Base-by-base conservation (phyloP, 1,140 invertebrate species). In the Rhizoglyphus robini region DNA sequence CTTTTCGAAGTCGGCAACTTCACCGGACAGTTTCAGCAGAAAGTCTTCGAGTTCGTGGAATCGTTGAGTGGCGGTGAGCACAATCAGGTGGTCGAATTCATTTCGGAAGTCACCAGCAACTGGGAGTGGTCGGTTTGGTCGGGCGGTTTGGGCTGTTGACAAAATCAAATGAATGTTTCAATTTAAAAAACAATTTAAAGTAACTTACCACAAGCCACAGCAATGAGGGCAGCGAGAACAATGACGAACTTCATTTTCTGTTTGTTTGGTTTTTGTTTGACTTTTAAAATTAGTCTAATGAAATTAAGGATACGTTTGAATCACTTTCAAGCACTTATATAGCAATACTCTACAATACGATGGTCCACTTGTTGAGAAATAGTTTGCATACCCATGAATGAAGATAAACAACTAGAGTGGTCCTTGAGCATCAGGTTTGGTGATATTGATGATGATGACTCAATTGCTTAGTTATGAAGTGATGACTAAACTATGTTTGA, bases 161-260 rank as follows among this genome's bases (percentile, higher is more conserved):
- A 18, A 54, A 8, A 18, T 58, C 11, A 13, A 58, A 11, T 3
- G 1, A 58, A 38, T 23, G 13, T 32, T 32, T n/a, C 25, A 32
- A 27, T 4, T 38, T 29, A 59, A 59, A 31, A 30, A 59, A 38
- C 4, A 60, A 60, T 32, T 34, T 30, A 34, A 8, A 51, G 11
- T 11, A 13, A 13, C 2, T 15, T 29, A 32, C 15, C 58, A 23
- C 15, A 41, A 32, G 30, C 58, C 15, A 29, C 58, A 11, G 27
- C 27, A 11, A 60, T n/a, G 27, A 60, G 15, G 58, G 58, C 58
- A 46, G 4, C 3, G 29, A 60, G 29, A 23, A 20, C 57, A 20
- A 60, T 60, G 30, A 60, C 29, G 30, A 60, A 60, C 29, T 60
- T 60, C 58, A 60, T 60, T 60, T 30, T 60, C 1, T 8, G 30